Percentiles rank a stretch among this genome's conserved stretches.
phyloP scores from a whole-genome alignment of 2,113 vertebrate species.

The Acanthisitta chloris region DNA sequence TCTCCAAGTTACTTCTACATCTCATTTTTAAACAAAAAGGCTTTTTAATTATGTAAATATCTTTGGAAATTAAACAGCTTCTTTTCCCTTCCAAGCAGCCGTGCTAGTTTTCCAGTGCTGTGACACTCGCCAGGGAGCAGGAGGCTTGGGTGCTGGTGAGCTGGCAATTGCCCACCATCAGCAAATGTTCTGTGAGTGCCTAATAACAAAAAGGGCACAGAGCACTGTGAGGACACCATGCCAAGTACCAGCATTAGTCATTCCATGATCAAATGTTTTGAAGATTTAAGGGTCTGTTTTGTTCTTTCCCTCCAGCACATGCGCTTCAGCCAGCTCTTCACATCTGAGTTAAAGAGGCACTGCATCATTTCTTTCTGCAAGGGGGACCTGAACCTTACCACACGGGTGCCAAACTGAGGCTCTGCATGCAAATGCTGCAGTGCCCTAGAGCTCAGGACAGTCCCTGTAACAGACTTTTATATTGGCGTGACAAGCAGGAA shows the following conservation, averaged over 20 bases:
- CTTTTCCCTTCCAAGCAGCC: not conserved
- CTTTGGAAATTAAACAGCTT: slow-evolving; percentile 40
- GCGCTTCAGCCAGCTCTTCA: not conserved
- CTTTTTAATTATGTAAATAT: slow-evolving; percentile 1
- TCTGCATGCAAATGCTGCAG: not conserved
- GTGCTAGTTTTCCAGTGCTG: slow-evolving; percentile 16
- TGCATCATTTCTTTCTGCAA: not conserved
- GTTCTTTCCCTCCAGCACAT: not conserved
- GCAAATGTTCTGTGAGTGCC: slow-evolving; percentile 64
- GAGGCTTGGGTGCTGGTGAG: slow-evolving; percentile 42
- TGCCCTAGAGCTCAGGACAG: not conserved
- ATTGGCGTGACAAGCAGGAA: not conserved
- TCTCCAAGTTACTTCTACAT: not conserved
- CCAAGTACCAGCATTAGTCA: slow-evolving; percentile 57
- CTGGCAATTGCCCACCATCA: slow-evolving; percentile 58
- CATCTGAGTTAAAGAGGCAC: slow-evolving; percentile 25
- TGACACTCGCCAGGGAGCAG: slow-evolving; percentile 45
- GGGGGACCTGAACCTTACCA: not conserved
- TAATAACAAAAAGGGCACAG: slow-evolving; percentile 50
- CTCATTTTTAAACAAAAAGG: slow-evolving; percentile 12
- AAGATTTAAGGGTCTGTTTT: slow-evolving; percentile 59
- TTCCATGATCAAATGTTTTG: slow-evolving; percentile 41
- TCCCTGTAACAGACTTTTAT: not conserved
- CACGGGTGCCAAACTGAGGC: not conserved
- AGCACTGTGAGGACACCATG: not conserved